Conservation (phyloP, 2,888 invertebrate species). For the Drosophila koepferae region DNA sequence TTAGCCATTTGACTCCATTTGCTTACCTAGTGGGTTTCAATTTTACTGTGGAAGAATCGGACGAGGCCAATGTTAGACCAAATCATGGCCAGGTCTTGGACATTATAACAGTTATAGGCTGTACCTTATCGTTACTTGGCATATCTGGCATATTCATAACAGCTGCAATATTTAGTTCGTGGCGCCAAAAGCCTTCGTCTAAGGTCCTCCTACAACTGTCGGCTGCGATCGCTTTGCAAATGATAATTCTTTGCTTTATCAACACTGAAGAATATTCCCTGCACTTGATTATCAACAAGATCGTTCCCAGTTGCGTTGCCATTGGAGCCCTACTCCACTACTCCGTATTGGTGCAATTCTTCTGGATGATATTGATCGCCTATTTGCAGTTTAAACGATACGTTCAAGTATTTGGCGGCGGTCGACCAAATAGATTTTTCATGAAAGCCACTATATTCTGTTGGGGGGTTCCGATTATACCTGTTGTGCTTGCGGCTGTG, state of each 20-base stretch:
- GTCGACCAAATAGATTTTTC: constrained; percentile 87
- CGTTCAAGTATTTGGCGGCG: constrained; percentile 87
- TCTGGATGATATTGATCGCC: constrained; percentile 90
- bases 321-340: constrained; percentile 89
- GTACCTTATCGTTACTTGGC: constrained; percentile 87
- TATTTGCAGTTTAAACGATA: constrained; percentile 89
- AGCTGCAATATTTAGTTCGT: constrained; percentile 87
- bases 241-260: constrained; percentile 85
- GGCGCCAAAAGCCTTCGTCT: constrained; percentile 88
- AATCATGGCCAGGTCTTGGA: constrained; percentile 84
- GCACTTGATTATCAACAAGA: constrained; percentile 77
- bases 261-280: constrained; percentile 81
- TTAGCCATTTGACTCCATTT: constrained; percentile 88
- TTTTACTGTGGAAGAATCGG: constrained; percentile 41
- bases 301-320: constrained; percentile 86
- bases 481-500: constrained; percentile 86
- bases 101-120: constrained; percentile 87
- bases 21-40: constrained; percentile 86
- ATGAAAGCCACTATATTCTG: constrained; percentile 88
- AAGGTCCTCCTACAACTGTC: constrained; percentile 89
- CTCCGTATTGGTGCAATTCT: constrained; percentile 89
- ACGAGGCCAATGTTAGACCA: constrained; percentile 23
- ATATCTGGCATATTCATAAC: constrained; percentile 87
- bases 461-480: constrained; percentile 87
- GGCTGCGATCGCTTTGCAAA: constrained; percentile 87